Evolutionary conservation across 1,140 invertebrate genomes (phyloP).

Genomic region (Drosophila setifemur): DNA sequence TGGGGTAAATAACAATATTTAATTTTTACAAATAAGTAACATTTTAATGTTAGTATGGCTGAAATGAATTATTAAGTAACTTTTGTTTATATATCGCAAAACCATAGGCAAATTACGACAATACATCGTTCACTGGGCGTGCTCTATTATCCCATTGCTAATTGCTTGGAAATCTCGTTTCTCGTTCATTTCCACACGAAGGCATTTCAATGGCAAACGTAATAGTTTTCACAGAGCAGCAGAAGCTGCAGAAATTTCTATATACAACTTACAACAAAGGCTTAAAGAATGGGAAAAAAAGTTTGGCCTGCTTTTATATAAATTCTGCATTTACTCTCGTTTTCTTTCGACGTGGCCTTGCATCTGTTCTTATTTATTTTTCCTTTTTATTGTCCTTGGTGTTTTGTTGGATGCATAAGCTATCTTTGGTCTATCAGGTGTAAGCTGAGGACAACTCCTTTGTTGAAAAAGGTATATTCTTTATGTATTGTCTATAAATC

Average conservation of each 20-base stretch:
- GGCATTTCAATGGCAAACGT: slow-evolving; percentile 63
- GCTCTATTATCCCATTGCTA: slow-evolving; percentile 46
- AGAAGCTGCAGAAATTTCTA: slow-evolving; percentile 49
- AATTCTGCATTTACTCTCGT: slow-evolving; percentile 48
- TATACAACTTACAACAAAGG: slow-evolving; percentile 21
- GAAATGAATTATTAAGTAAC: too few species aligned
- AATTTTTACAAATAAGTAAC: too few species aligned
- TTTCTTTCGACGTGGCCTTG: slow-evolving; percentile 25
- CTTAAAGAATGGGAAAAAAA: slow-evolving; percentile 18
- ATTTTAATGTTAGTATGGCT: too few species aligned
- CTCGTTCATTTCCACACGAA: slow-evolving; percentile 73
- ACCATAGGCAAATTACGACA: slow-evolving; percentile 6
- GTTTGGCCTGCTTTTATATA: slow-evolving; percentile 54
- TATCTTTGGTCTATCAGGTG: too few species aligned
- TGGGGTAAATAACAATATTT: not conserved
- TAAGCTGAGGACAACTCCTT: not conserved
- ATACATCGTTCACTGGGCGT: slow-evolving; percentile 27
- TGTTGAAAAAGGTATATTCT: too few species aligned
- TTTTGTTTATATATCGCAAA: not conserved
- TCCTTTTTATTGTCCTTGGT: slow-evolving; percentile 11
- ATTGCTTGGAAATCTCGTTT: slow-evolving; percentile 76
- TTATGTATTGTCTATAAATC: too few species aligned
- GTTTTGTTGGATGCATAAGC: slow-evolving; percentile 27
- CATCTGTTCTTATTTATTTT: not conserved
- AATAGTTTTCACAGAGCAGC: slow-evolving; percentile 52